phyloP scores from a whole-genome alignment of 64 coral and sea anemone genomes.

The Actinia tenebrosa region DNA sequence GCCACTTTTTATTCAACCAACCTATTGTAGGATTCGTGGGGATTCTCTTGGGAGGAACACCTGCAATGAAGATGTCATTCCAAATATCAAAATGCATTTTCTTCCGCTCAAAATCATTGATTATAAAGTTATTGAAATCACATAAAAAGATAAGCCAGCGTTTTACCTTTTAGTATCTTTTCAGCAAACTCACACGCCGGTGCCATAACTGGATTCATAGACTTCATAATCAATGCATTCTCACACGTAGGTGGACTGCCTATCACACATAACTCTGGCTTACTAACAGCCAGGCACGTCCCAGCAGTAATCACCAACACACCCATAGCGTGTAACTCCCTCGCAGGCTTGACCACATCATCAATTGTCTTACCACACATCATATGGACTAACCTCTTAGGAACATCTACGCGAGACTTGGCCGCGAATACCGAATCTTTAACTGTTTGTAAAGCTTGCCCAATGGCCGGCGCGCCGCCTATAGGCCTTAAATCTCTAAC shows the following conservation, averaged over 20 bases:
- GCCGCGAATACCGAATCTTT: slow-evolving; percentile 10
- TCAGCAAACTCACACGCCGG: slow-evolving; percentile 35
- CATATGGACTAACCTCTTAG: slow-evolving; percentile 32
- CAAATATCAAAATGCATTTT: too few relatives aligned
- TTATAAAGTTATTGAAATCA: too few relatives aligned
- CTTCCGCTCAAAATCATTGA: too few relatives aligned
- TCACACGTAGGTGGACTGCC: slow-evolving; percentile 45
- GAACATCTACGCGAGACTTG: slow-evolving; percentile 11
- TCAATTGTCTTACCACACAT: slow-evolving; percentile 45
- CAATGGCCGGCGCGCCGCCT: not conserved
- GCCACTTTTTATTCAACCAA: not conserved
- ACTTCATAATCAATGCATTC: slow-evolving; percentile 36
- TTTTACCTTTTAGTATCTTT: slow-evolving; percentile 41
- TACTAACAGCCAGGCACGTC: slow-evolving; percentile 27
- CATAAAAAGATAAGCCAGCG: not conserved
- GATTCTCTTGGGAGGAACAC: not conserved
- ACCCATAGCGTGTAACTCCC: not conserved
- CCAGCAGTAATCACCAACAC: slow-evolving; percentile 33
- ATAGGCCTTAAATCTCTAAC: not conserved
- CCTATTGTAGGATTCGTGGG: not conserved
- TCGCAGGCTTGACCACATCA: slow-evolving; percentile 39
- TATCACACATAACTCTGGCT: slow-evolving; percentile 42
- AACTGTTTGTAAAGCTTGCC: slow-evolving; percentile 11
- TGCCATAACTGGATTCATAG: slow-evolving; percentile 19
- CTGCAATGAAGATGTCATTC: not conserved